Evolutionary conservation across 2,113 vertebrate genomes (phyloP).

Genomic region (Daboia siamensis): DNA sequence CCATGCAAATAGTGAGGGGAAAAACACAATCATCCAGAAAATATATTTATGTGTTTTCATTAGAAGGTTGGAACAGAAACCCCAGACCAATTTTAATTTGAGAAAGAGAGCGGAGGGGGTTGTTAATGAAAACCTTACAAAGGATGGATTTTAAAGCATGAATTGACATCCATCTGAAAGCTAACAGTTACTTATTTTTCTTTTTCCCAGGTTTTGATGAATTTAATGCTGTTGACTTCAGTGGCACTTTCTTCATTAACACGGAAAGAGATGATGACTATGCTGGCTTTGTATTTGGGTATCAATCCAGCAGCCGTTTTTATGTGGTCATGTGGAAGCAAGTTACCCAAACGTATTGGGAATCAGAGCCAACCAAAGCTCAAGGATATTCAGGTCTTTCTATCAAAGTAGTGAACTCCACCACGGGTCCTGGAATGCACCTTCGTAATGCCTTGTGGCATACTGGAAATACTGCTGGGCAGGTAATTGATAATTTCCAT

Average conservation of each 20-base stretch:
- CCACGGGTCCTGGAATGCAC: slow-evolving; percentile 95
- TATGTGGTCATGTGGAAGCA: slow-evolving; percentile 99
- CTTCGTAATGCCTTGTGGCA: slow-evolving; percentile 98
- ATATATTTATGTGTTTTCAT: neutral
- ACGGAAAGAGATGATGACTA: slow-evolving; percentile 97
- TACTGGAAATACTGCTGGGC: slow-evolving; percentile 92
- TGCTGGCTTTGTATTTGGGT: slow-evolving; percentile 96
- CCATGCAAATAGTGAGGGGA: neutral
- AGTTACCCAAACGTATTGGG: slow-evolving; percentile 97
- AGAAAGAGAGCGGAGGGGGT: too few species aligned
- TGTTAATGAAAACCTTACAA: neutral
- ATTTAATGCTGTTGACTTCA: slow-evolving; percentile 97
- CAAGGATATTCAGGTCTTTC: slow-evolving; percentile 96
- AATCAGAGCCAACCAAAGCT: slow-evolving; percentile 87
- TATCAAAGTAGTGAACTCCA: slow-evolving; percentile 97
- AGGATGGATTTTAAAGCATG: neutral
- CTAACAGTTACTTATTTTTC: slow-evolving; percentile 7
- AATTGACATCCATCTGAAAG: neutral
- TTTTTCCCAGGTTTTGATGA: slow-evolving; percentile 84
- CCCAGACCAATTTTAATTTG: too few species aligned
- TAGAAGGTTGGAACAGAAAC: neutral
- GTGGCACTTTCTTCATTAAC: slow-evolving; percentile 98
- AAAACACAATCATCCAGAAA: neutral
- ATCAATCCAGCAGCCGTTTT: slow-evolving; percentile 97
- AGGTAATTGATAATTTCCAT: slow-evolving; percentile 69